Base-by-base conservation (phyloP, 1,140 invertebrate genomes). In the Diorhabda elongata region DNA sequence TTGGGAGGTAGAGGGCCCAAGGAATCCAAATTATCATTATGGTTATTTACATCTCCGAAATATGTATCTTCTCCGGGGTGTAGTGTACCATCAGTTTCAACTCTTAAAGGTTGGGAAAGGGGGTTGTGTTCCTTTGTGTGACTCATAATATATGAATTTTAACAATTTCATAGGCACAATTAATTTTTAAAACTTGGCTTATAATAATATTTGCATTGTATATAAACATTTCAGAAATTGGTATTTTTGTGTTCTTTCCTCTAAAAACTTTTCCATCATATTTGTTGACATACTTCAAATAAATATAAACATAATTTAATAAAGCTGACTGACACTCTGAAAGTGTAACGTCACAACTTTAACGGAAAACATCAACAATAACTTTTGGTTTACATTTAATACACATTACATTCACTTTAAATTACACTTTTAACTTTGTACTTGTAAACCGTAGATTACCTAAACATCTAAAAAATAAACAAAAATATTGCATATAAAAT, bases 1-100 rank as follows among this genome's bases (percentile, higher is more conserved):
- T 98, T 97, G 5, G 89, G 85, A 61, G 97, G 97, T 65, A 99
- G 82, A 4, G 96, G 94, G 44, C 97, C 96, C 8, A 98, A 81
- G 73, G 91, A 88, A 77, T 88, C 84, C 69, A 83, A 79, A 65
- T 76, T 75, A 68, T 78, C 74, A 61, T 73, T 73, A 70, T 78
- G 73, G 68, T 77, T 76, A 64, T 77, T 72, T 59, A 75, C 76
- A 52, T 81, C 77, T 58, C 79, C 76, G 71, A 77, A 79, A 69
- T 75, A 81, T 52, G 72, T 75, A n/a, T 57, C 62, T 61, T 69
- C 69, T 61, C 78, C 76, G 11, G 70, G 56, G 68, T 72, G 66
- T 3, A 72, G 74, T 62, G 74, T 72, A 67, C 76, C 74, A 71
- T 78, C 76, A 59, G 80, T 81, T 78, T 80, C 79, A n/a, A 81